phyloP scores from a whole-genome alignment of 1,140 invertebrate genomes.

The Drosophila gunungcola region DNA sequence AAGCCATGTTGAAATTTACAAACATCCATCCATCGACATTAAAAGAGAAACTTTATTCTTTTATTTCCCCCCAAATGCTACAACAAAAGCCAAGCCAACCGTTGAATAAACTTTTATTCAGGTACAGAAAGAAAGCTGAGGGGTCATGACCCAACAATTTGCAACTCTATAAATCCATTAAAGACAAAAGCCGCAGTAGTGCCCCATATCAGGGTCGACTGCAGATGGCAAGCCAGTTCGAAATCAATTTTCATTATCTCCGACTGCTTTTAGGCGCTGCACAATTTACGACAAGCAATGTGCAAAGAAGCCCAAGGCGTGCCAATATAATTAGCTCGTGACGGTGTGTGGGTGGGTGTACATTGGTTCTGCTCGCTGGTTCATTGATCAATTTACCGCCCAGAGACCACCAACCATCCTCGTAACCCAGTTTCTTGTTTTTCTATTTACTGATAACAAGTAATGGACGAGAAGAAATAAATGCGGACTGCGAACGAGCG shows the following conservation, averaged over 20 bases:
- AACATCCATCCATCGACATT: too few species aligned
- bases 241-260: conserved; percentile 74
- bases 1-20: too few species aligned
- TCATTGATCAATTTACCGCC: conserved; percentile 68
- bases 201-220: conserved; percentile 5
- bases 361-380: conserved; percentile 28
- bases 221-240: conserved; percentile 35
- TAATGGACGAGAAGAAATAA: conserved; percentile 39
- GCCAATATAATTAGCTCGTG: conserved; percentile 72
- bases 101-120: neutral
- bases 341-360: conserved; percentile 16
- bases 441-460: conserved; percentile 51
- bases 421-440: conserved; percentile 49
- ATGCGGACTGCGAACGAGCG: conserved; percentile 37
- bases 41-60: too few species aligned
- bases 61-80: too few species aligned
- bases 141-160: conserved; percentile 28
- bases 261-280: conserved; percentile 62
- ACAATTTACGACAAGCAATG: conserved; percentile 43
- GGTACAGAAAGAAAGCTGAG: neutral
- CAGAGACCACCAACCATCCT: conserved; percentile 1
- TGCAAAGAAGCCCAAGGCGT: conserved; percentile 64
- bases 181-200: neutral
- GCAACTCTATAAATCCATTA: conserved; percentile 12
- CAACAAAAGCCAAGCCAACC: too few species aligned